Base-by-base conservation (phyloP, 2,797 vertebrate species). In the Clarias pachynema region DNA sequence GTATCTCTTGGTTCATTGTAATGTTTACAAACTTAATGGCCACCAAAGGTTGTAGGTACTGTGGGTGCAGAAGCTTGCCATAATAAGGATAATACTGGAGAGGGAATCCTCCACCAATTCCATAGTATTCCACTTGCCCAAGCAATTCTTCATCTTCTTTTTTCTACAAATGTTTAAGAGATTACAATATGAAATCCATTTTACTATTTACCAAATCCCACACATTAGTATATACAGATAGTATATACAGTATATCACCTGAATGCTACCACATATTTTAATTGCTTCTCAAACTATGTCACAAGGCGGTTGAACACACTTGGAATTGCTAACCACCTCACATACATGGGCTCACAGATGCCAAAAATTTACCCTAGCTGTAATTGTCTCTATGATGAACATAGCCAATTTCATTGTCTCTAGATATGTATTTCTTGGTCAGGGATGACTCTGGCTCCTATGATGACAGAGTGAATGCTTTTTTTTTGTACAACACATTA, bases 1-100 rank as follows among this genome's bases (percentile, higher is more conserved):
- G 97, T 80, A 99, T 85, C 44, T 98, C 97, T 0, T 73, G 18
- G 91, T 98, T 96, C 34, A 86, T 3, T 87, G 97, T 97, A 89
- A 99, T 91, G 94, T 99, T 99, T 93, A 93, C 94, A 92, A 99
- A 98, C 92, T 99, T 97, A 78, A 99, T 91, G 0, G 97, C 98
- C 92, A 99, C 93, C 90, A 99, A 96, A 0, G 98, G 98, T 93
- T 99, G 98, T 87, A 97, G 93, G 94, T 99, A 99, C 7, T 95
- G 93, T 0, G 94, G 93, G 90, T 99, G 98, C 88, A 99, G 95
- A 79, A 96, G 93, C 91, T 95, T 97, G 84, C 98, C 98, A 0
- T 99, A 99, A 93, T 99, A 99, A 0, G 98, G 98, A 87, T 99
- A 99, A 87, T 98, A 99, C 92, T 99, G 97, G 89, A 99, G 93